phyloP scores from a whole-genome alignment of 2,113 vertebrate species.

The Piaya cayana region DNA sequence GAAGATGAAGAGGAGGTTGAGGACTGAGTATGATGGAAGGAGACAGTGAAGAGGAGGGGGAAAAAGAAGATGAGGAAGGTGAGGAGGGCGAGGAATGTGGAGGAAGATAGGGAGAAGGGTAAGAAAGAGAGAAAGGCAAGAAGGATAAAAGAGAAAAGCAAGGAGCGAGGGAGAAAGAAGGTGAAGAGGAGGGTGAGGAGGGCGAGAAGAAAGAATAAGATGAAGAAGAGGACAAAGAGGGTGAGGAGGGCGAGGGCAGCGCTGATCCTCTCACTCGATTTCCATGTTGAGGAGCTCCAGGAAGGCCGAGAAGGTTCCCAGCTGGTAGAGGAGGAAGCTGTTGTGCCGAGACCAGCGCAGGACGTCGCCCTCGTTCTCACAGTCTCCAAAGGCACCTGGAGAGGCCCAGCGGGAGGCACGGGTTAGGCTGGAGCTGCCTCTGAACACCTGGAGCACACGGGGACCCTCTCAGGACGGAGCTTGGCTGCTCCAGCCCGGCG shows the following conservation, averaged over 20 bases:
- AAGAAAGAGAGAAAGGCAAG: not conserved
- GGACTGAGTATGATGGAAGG: too few species aligned
- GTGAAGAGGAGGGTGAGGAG: not conserved
- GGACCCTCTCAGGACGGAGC: not conserved
- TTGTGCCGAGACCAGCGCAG: slow-evolving; percentile 93
- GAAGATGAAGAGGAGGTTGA: too few species aligned
- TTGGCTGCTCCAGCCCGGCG: not conserved
- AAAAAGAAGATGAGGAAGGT: too few species aligned
- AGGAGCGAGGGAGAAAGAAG: not conserved
- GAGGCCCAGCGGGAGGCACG: not conserved
- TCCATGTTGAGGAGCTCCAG: slow-evolving; percentile 98
- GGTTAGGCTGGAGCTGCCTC: not conserved
- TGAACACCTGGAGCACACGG: not conserved
- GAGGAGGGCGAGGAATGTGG: not conserved
- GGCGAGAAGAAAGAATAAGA: not conserved
- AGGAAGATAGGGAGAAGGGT: not conserved
- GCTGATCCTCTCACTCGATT: slow-evolving; percentile 82
- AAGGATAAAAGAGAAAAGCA: too few species aligned
- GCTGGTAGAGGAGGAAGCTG: slow-evolving; percentile 91
- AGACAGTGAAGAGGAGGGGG: not conserved
- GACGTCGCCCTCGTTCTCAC: slow-evolving; percentile 86
- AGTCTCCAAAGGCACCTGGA: slow-evolving; percentile 90
- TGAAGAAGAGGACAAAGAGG: not conserved
- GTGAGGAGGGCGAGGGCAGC: not conserved
- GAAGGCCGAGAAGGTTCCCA: slow-evolving; percentile 94